Evolutionary conservation across 2,113 vertebrate genomes (phyloP), one percentile per base, ranked within the genome.

Genomic region (Lagopus leucura): DNA sequence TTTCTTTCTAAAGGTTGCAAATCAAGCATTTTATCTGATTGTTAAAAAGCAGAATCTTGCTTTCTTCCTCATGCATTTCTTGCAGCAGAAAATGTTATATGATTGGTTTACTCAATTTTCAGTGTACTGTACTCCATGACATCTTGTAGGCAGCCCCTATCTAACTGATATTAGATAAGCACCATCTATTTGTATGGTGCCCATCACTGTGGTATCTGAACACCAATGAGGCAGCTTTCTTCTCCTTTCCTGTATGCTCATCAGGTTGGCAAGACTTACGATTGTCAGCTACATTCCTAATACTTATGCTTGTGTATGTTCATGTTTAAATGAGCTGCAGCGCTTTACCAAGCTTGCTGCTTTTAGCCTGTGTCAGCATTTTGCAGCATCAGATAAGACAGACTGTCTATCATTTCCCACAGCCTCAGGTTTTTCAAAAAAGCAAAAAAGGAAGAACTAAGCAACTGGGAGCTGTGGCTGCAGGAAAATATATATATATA

Each of bases 171-270:
- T 84, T 81, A 84, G 61, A 64, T 82, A 47, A 93, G 28, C 14
- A 11, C 66, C 64, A 16, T 43, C 76, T 32, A 5, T 82, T 79
- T 82, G 28, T 45, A 12, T 36, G 50, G 54, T 82, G 54, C 63
- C 93, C 71, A 45, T 84, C 71, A 76, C 27, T 32, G 11, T 65
- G 36, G 47, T 76, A 55, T 65, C 70, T 87, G 58, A 82, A 13
- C 77, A 88, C 57, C 57, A 19, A 75, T 78, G 61, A 65, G 88
- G 60, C 86, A 90, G 70, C 77, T 92, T 88, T 85, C 76, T 71
- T 60, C 55, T 69, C 55, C 38, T 57, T 60, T 64, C 32, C 61
- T 73, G 28, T 21, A 9, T 21, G 28, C 43, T 20, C 36, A 34
- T 43, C 52, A 67, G 13, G 14, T 63, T 76, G 77, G 38, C 50